Evolutionary conservation across 2,888 invertebrate species (phyloP).

Genomic region (Bembecia ichneumoniformis): DNA sequence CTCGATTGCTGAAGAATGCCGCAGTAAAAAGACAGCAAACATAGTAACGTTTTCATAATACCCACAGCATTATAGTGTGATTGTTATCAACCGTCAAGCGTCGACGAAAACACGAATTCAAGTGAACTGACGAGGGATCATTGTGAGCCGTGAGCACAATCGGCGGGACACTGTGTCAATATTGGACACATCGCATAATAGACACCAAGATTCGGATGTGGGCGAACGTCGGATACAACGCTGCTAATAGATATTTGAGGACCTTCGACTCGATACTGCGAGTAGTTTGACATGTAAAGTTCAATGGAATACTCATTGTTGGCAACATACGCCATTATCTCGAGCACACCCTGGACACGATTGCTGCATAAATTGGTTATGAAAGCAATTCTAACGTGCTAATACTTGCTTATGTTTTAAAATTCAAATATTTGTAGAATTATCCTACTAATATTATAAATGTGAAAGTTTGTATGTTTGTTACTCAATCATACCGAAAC

Average conservation of each 20-base stretch:
- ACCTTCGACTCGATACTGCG: constrained; percentile 35
- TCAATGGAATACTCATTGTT: neutral
- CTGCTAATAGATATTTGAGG: constrained; percentile 44
- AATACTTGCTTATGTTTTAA: no score
- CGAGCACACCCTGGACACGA: neutral
- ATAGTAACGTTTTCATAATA: neutral
- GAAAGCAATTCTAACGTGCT: neutral
- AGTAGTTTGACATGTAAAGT: constrained; percentile 15
- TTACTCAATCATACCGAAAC: no score
- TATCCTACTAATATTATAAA: no score
- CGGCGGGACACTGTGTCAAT: constrained; percentile 60
- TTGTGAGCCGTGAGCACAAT: constrained; percentile 42
- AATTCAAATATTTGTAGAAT: no score
- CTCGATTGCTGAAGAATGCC: neutral
- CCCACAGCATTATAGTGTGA: neutral
- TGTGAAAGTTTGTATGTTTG: no score
- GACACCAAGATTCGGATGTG: constrained; percentile 43
- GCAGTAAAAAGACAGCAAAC: neutral
- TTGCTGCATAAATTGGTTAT: neutral
- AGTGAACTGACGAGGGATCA: constrained; percentile 52
- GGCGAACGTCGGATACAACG: constrained; percentile 36
- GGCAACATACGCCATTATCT: neutral
- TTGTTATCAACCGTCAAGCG: constrained; percentile 6
- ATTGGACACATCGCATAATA: constrained; percentile 52
- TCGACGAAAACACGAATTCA: constrained; percentile 41